A percentile compares a stretch with the other conserved stretches of the same genome.
Conservation (phyloP, 1,140 invertebrate species). For the Calosoma granatense region DNA sequence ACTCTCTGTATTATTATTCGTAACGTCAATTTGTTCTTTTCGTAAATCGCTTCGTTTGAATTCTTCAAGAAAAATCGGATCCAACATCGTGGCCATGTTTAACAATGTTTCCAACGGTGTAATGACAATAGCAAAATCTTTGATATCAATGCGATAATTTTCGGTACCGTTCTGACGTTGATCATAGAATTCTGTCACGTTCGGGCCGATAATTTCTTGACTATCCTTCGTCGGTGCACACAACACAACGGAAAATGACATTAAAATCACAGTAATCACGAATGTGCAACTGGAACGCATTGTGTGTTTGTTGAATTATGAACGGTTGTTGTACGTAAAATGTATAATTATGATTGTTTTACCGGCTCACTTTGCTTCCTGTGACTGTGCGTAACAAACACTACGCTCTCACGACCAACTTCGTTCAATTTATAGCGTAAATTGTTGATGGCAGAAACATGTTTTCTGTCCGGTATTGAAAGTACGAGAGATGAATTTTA, state of each 20-base stretch:
- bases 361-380: too few species aligned
- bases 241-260: background rate
- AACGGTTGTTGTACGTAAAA: background rate
- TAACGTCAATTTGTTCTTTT: background rate
- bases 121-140: conserved; percentile 51
- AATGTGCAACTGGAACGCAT: background rate
- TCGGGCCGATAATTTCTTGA: too few species aligned
- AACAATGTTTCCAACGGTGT: conserved; percentile 44
- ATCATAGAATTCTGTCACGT: conserved; percentile 43
- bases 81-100: conserved; percentile 4
- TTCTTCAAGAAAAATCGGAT: conserved; percentile 7
- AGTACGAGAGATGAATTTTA: background rate
- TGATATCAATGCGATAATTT: conserved; percentile 53
- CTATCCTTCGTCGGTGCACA: background rate
- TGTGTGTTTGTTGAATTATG: too few species aligned
- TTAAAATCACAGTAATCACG: background rate
- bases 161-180: conserved; percentile 60
- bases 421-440: background rate
- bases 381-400: too few species aligned
- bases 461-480: background rate
- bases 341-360: background rate
- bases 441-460: background rate
- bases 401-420: too few species aligned
- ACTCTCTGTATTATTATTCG: background rate
- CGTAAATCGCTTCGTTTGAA: conserved; percentile 2